Conservation (phyloP, 92 coral and sea anemone genomes). For the Phenganax marumi region DNA sequence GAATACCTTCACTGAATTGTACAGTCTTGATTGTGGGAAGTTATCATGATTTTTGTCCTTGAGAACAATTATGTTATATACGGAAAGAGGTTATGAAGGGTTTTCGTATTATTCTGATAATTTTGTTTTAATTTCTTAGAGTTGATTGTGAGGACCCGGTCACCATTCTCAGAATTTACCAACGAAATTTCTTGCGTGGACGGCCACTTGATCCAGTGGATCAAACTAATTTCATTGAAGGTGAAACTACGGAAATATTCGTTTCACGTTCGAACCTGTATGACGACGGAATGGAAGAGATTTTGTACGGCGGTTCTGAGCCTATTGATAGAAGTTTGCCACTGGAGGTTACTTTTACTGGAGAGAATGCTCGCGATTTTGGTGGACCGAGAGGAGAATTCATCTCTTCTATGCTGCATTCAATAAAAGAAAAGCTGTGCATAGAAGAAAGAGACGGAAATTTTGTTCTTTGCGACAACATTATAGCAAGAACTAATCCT, state of each 20-base stretch:
- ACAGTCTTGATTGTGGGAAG: no score
- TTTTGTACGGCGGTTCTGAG: not conserved
- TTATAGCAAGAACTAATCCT: not conserved
- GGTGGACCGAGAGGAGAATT: conserved; percentile 60
- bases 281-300: conserved; percentile 55
- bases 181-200: conserved; percentile 37
- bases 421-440: conserved; percentile 32
- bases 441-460: conserved; percentile 18
- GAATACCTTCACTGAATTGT: no score
- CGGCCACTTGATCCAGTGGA: conserved; percentile 35
- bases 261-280: conserved; percentile 29
- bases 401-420: conserved; percentile 22
- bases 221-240: conserved; percentile 34
- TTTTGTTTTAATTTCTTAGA: no score
- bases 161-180: not conserved
- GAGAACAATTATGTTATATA: no score
- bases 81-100: no score
- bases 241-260: conserved; percentile 53
- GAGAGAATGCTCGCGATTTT: conserved; percentile 53
- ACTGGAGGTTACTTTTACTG: conserved; percentile 48
- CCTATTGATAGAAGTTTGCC: conserved; percentile 47
- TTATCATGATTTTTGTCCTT: no score
- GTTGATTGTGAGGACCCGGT: no score
- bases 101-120: no score
- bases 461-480: conserved; percentile 3